phyloP scores from a whole-genome alignment of 2,113 vertebrate genomes.

The Esox niger region DNA sequence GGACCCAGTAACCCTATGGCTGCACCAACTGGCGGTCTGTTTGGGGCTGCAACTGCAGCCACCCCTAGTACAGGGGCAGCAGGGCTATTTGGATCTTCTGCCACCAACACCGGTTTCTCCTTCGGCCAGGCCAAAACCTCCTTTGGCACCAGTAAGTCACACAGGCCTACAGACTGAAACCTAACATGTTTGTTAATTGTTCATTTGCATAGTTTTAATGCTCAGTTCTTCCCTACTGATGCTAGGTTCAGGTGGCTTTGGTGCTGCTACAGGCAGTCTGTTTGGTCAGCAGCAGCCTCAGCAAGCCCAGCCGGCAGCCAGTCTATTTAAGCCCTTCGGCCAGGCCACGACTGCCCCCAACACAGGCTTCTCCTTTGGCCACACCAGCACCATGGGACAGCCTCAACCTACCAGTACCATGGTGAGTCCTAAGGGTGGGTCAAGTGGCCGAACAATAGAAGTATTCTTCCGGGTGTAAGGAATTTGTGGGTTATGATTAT shows the following conservation, averaged over 20 bases:
- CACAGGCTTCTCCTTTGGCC: conserved; percentile 86
- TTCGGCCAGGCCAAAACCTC: conserved; percentile 87
- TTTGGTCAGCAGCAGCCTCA: conserved; percentile 73
- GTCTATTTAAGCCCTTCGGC: conserved; percentile 91
- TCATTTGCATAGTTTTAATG: background rate
- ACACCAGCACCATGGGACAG: conserved; percentile 83
- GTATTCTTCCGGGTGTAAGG: too few species aligned
- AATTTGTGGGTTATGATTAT: too few species aligned
- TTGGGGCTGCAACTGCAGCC: conserved; percentile 78
- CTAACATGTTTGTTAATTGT: background rate
- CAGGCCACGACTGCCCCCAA: conserved; percentile 83
- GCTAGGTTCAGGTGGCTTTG: conserved; percentile 80
- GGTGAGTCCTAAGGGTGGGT: conserved; percentile 76
- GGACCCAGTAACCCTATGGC: conserved; percentile 88
- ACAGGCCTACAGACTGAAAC: background rate
- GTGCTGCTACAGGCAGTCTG: conserved; percentile 77
- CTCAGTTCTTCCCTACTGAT: background rate
- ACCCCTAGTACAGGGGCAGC: conserved; percentile 78
- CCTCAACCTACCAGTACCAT: conserved; percentile 83
- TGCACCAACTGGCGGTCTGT: conserved; percentile 72
- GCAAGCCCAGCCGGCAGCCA: conserved; percentile 59
- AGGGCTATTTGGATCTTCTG: conserved; percentile 85
- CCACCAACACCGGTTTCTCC: conserved; percentile 83
- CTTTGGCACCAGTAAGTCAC: conserved; percentile 84
- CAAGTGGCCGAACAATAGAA: too few species aligned